Evolutionary conservation across 2,888 invertebrate species (phyloP).

Genomic region (Lydus trimaculatus): DNA sequence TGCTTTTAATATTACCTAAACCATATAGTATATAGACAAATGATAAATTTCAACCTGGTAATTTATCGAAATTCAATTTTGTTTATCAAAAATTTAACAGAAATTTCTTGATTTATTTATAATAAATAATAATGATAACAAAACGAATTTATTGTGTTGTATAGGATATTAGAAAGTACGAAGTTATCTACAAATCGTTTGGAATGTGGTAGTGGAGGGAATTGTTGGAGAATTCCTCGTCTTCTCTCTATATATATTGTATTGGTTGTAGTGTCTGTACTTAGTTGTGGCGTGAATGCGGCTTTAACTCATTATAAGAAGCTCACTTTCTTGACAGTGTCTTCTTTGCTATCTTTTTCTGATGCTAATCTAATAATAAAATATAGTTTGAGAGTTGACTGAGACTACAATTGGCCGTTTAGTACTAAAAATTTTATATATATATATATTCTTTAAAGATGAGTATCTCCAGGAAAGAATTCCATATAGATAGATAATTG

Average conservation of each 20-base stretch:
- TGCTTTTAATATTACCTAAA: neutral
- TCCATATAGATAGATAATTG: conserved; percentile 15
- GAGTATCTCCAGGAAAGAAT: neutral
- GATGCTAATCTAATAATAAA: conserved; percentile 9
- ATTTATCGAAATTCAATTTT: conserved; percentile 1
- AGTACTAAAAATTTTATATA: neutral
- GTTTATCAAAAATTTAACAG: neutral
- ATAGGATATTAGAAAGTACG: conserved; percentile 5
- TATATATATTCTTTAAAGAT: conserved; percentile 2
- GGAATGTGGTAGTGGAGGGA: conserved; percentile 6
- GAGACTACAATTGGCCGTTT: conserved; percentile 3
- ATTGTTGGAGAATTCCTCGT: conserved; percentile 2
- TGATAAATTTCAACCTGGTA: neutral
- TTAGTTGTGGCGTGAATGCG: conserved; percentile 9
- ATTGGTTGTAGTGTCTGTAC: conserved; percentile 8
- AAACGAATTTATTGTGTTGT: conserved; percentile 1
- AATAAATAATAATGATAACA: neutral
- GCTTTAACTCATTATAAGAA: conserved; percentile 6
- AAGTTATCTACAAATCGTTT: conserved; percentile 7
- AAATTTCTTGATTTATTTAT: neutral
- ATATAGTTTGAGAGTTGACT: conserved; percentile 9
- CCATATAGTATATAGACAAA: neutral
- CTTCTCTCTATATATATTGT: neutral
- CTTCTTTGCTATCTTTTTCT: conserved; percentile 4
- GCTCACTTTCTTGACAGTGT: conserved; percentile 11